These are phyloP conservation scores for Amniataba percoides DNA, from an alignment of 2,797 vertebrate genomes.

Conservation along the genomic window DNA sequence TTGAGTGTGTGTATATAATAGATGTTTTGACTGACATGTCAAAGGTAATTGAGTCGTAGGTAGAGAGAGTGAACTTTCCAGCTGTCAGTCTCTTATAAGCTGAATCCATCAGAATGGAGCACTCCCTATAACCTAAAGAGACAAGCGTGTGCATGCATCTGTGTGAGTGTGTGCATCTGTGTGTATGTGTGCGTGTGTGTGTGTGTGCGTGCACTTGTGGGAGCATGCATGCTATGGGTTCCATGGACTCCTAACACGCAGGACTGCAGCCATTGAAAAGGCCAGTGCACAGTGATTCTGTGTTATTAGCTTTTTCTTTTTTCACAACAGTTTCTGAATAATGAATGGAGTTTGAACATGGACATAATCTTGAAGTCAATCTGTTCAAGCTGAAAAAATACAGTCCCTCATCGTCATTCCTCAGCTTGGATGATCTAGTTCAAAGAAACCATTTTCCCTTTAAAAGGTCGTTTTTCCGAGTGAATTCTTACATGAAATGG, in stretches of 20 bases:
- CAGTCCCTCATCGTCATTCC: neutral
- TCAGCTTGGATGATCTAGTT: conserved; percentile 15
- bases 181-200: neutral
- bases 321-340: conserved; percentile 13
- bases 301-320: neutral
- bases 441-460: conserved; percentile 10
- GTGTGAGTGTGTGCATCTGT: neutral
- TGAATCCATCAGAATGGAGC: conserved; percentile 60
- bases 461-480: neutral
- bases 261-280: neutral
- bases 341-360: conserved; percentile 18
- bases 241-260: neutral
- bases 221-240: conserved; percentile 1
- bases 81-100: conserved; percentile 72
- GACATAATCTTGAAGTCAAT: conserved; percentile 23
- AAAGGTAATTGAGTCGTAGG: conserved; percentile 75
- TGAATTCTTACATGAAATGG: conserved; percentile 16
- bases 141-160: conserved; percentile 17
- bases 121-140: conserved; percentile 52
- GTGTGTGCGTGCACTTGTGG: neutral
- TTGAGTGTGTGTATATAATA: conserved; percentile 48
- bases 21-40: conserved; percentile 75
- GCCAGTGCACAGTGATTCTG: neutral
- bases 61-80: conserved; percentile 71
- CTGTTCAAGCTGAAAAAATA: conserved; percentile 6